Evolutionary conservation across 2,888 invertebrate genomes (phyloP).

Genomic region (Amiota communis): DNA sequence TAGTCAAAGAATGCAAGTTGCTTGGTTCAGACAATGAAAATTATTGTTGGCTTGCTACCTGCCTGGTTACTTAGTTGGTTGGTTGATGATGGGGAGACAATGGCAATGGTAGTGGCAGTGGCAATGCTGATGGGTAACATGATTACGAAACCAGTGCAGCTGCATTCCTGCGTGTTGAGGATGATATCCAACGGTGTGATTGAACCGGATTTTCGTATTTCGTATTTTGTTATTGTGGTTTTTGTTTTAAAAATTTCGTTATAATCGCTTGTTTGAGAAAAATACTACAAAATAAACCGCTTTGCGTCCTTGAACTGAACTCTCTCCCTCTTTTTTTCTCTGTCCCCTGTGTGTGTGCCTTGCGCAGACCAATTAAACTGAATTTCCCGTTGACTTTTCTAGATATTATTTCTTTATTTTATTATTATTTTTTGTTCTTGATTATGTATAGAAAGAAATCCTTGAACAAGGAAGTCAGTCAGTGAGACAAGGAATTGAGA

Average conservation of each 20-base stretch:
- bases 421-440: too few relatives aligned
- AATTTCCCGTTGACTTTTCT: slow-evolving; percentile 57
- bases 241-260: neutral
- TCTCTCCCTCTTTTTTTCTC: neutral
- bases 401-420: neutral
- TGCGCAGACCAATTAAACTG: slow-evolving; percentile 48
- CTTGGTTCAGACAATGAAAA: too few relatives aligned
- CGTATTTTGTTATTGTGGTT: slow-evolving; percentile 7
- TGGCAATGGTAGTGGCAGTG: too few relatives aligned
- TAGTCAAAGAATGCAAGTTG: too few relatives aligned
- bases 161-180: slow-evolving; percentile 23
- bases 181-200: neutral
- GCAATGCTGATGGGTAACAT: neutral
- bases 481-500: neutral
- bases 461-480: slow-evolving; percentile 49
- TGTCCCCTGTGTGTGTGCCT: slow-evolving; percentile 2
- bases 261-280: neutral
- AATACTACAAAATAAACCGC: slow-evolving; percentile 48
- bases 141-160: slow-evolving; percentile 10
- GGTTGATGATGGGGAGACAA: too few relatives aligned
- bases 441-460: slow-evolving; percentile 38
- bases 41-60: too few relatives aligned
- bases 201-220: slow-evolving; percentile 24
- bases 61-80: too few relatives aligned
- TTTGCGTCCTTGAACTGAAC: slow-evolving; percentile 61